Evolutionary conservation across 2,113 vertebrate genomes (phyloP).

Genomic region (Piaya cayana): DNA sequence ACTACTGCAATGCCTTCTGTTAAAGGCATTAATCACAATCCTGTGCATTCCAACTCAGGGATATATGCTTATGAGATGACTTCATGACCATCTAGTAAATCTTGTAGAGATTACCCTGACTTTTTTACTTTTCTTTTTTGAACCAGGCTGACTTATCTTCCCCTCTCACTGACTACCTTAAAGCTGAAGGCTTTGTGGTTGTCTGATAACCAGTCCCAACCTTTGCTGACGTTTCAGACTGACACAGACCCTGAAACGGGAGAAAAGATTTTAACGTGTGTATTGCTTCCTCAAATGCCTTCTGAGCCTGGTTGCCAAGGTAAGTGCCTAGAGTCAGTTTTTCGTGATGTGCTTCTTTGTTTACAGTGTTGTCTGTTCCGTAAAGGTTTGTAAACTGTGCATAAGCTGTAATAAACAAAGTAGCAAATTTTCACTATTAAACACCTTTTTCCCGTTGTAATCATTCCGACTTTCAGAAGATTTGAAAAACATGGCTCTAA

Average conservation of each 20-base stretch:
- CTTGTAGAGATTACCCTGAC: background rate
- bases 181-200: constrained; percentile 96
- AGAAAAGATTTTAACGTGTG: constrained; percentile 96
- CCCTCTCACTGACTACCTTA: constrained; percentile 88
- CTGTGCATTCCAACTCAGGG: background rate
- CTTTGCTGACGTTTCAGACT: constrained; percentile 95
- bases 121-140: background rate
- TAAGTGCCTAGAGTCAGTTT: constrained; percentile 53
- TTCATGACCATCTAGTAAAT: background rate
- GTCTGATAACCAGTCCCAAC: constrained; percentile 98
- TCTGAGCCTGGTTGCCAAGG: constrained; percentile 86
- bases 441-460: background rate
- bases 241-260: constrained; percentile 87
- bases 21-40: background rate
- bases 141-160: constrained; percentile 86
- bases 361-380: background rate
- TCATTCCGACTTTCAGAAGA: background rate
- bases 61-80: background rate
- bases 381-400: background rate
- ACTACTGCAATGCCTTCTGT: background rate
- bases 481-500: background rate
- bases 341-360: background rate
- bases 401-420: background rate
- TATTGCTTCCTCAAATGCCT: constrained; percentile 94
- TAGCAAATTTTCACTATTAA: background rate